Percentiles rank a stretch among this genome's conserved stretches.
Conservation (phyloP, 2,113 vertebrate species). For the Dasypus novemcinctus region DNA sequence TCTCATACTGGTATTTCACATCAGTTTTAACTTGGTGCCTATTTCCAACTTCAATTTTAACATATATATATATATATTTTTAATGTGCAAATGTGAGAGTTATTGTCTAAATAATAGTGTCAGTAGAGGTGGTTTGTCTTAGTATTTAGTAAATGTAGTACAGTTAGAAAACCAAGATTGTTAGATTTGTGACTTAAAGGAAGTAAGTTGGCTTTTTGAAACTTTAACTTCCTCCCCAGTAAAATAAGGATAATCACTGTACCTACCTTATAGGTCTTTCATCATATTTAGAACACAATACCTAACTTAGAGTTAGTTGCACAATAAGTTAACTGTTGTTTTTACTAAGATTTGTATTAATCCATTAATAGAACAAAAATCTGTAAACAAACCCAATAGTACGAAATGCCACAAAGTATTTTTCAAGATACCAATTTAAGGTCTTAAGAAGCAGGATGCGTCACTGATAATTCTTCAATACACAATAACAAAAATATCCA, state of each 20-base stretch:
- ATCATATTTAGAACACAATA: neutral
- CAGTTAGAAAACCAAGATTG: neutral
- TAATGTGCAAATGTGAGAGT: conserved; percentile 24
- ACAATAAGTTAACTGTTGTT: neutral
- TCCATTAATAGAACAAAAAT: neutral
- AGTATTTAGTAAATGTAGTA: neutral
- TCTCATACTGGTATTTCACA: conserved; percentile 42
- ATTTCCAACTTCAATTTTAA: conserved; percentile 43
- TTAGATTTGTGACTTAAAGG: neutral
- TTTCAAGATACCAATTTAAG: conserved; percentile 23
- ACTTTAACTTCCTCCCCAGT: neutral
- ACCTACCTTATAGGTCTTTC: neutral
- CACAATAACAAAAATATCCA: neutral
- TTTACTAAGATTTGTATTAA: neutral
- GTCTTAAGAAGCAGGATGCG: neutral
- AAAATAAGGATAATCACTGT: neutral
- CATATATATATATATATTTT: conserved; percentile 5
- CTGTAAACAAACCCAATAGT: neutral
- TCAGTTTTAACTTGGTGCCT: conserved; percentile 49
- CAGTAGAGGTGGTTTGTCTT: conserved; percentile 42
- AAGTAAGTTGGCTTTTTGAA: neutral
- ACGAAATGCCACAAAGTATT: neutral
- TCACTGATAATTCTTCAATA: neutral
- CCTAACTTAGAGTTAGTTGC: neutral
- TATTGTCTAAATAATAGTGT: conserved; percentile 45